Base-by-base conservation (phyloP, 2,888 invertebrate genomes). In the Caenorhabditis doughertyi region DNA sequence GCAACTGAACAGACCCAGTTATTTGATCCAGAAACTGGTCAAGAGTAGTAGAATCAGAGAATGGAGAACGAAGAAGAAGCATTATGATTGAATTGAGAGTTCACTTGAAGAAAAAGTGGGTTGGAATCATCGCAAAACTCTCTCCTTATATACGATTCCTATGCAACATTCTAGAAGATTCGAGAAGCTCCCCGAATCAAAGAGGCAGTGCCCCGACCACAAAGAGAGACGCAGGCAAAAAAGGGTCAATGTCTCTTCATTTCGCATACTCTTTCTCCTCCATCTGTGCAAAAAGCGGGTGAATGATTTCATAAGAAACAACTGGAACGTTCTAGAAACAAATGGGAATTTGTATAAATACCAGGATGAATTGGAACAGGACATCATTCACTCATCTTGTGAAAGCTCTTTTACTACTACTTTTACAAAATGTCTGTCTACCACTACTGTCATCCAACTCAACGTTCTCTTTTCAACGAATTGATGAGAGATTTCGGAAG, bases 391-490 rank as follows among this genome's bases (percentile, higher is more conserved):
- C 39, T 60, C 27, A 11, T 25, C 16, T 60, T 42, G 42, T 60
- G 60, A 60, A 60, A 60, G 58, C 39, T 60, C 42, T 42, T 3
- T 29, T 23, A 60, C 11, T 55, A 44, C 42, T 32, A n/a, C n/a
- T n/a, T n/a, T 9, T 39, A 13, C 5, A 60, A 51, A 44, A 74
- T 74, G 74, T 67, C 58, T 47, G 13, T 74, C 35, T 74, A 74
- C 47, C 74, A 47, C 35, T 74, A 58, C 27, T 74, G n/a, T 39
- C 49, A 32, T 44, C 67, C 74, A 39, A 58, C 56, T 58, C 74
- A 47, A 21, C 47, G 9, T 23, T 72, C 72, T 27, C 42, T 64
- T 44, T 25, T 74, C 58, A 67, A 67, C 21, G 74, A 74, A 27
- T n/a, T 74, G 35, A 55, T 74, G 65, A 21, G 21, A 18, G 71